Percentiles rank a stretch among this genome's conserved stretches.
Conservation (phyloP, 2,113 vertebrate species). For the Monarcha castaneiventris region DNA sequence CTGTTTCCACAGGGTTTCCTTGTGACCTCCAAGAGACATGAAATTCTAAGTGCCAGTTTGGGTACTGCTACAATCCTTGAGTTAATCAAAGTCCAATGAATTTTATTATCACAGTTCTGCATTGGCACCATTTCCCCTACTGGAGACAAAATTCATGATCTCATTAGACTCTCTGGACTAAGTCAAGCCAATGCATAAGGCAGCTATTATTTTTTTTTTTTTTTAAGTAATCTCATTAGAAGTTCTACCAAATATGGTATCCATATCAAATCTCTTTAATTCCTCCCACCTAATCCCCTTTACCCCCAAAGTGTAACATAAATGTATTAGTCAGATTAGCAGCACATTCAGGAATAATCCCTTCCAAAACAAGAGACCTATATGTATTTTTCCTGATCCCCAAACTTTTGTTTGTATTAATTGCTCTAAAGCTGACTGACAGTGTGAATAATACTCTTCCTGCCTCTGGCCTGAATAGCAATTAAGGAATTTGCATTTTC, state of each 20-base stretch:
- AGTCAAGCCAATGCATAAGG: constrained; percentile 10
- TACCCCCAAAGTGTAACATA: constrained; percentile 19
- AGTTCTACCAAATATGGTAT: constrained; percentile 48
- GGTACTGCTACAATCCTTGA: background rate
- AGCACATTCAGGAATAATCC: constrained; percentile 30
- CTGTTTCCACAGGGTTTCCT: background rate
- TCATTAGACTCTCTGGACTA: constrained; percentile 50
- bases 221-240: constrained; percentile 43
- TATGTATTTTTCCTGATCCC: constrained; percentile 1
- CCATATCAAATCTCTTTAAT: constrained; percentile 61
- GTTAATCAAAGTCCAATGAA: constrained; percentile 36
- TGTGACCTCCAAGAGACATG: background rate
- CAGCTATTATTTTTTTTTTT: background rate
- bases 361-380: constrained; percentile 27
- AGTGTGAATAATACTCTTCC: background rate
- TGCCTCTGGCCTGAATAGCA: background rate
- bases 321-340: constrained; percentile 48
- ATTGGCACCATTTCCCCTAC: constrained; percentile 3
- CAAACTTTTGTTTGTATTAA: constrained; percentile 47
- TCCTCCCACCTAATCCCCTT: constrained; percentile 47
- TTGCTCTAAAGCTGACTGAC: constrained; percentile 37
- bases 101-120: constrained; percentile 19
- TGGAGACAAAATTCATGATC: constrained; percentile 26
- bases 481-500: constrained; percentile 15
- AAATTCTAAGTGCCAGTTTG: constrained; percentile 3